Evolutionary conservation across 2,113 vertebrate genomes (phyloP), one percentile per base, ranked within the genome.

Genomic region (Microtus pennsylvanicus): DNA sequence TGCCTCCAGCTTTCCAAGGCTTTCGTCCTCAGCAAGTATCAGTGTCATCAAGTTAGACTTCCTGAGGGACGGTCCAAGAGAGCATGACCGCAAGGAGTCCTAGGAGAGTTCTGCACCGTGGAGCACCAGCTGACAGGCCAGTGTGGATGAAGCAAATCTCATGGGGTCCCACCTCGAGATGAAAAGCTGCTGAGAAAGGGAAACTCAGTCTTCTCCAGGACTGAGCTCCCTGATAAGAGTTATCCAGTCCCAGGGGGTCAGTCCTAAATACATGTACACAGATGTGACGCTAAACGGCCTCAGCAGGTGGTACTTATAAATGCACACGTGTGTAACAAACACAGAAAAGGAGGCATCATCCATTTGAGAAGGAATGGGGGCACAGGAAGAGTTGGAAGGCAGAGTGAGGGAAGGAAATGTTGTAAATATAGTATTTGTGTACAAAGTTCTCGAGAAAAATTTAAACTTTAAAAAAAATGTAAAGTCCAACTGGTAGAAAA

Each of bases 401-500:
- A 83, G 22, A 63, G 7, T 14, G 13, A 10, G 24, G 52, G 80
- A 26, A 61, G n/a, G 55, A 17, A 28, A 61, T 38, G 21, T 2
- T 38, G 55, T 9, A 38, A 61, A 28, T 83, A 38, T 17, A 38
- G 55, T 61, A 63, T 42, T 63, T 63, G 13, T 83, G n/a, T 63
- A 63, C 5, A 3, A 61, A 61, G 42, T 42, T 83, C 55, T 83
- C 2, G 7, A 24, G 38, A 63, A 83, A 42, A 45, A 45, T 45
- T 30, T 63, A 85, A 63, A 26, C n/a, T 83, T 83, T 81, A 13
- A 14, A 63, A 63, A 83, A 42, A 45, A 45, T 65, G 19, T 63
- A 85, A 91, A 72, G n/a, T n/a, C 58, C 33, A 81, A 26, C 22
- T 90, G 93, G 75, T 10, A 61, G 88, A 50, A 94, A 94, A 72